Conservation (phyloP, 2,797 vertebrate genomes). For the Podargus strigoides region DNA sequence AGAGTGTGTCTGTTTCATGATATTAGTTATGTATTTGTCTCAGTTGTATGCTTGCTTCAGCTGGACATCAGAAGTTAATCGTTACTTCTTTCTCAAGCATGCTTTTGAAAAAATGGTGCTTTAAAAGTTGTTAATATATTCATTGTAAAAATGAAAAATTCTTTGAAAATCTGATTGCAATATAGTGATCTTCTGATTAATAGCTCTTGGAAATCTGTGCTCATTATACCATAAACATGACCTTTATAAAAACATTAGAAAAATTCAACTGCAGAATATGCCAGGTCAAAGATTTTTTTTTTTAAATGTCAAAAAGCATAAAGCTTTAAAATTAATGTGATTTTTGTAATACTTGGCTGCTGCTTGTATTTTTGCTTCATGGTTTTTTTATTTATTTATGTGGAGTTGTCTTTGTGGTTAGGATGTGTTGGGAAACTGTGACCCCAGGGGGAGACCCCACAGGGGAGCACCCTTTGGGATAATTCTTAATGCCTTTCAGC, state of each 20-base stretch:
- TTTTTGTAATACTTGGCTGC: conserved; percentile 38
- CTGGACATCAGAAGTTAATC: conserved; percentile 35
- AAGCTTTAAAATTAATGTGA: conserved; percentile 60
- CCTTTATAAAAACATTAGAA: conserved; percentile 70
- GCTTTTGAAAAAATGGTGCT: conserved; percentile 58
- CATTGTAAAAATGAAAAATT: conserved; percentile 41
- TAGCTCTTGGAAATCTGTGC: conserved; percentile 69
- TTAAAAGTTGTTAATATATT: conserved; percentile 46
- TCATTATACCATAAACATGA: conserved; percentile 74
- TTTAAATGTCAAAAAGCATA: conserved; percentile 68
- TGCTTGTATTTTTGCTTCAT: not conserved
- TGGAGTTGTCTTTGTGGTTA: not conserved
- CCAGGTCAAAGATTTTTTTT: conserved; percentile 54
- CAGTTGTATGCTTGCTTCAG: not conserved
- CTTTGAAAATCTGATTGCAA: conserved; percentile 59
- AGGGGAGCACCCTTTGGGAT: not conserved
- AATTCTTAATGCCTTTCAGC: not conserved
- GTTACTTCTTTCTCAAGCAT: conserved; percentile 34
- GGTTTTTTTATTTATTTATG: not conserved
- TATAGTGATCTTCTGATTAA: conserved; percentile 66
- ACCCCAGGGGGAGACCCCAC: not conserved
- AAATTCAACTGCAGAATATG: conserved; percentile 62
- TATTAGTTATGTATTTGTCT: conserved; percentile 15
- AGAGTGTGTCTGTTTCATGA: not conserved
- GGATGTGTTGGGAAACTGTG: not conserved